Conservation (phyloP, 2,888 invertebrate genomes). For the Anoncus sp. region DNA sequence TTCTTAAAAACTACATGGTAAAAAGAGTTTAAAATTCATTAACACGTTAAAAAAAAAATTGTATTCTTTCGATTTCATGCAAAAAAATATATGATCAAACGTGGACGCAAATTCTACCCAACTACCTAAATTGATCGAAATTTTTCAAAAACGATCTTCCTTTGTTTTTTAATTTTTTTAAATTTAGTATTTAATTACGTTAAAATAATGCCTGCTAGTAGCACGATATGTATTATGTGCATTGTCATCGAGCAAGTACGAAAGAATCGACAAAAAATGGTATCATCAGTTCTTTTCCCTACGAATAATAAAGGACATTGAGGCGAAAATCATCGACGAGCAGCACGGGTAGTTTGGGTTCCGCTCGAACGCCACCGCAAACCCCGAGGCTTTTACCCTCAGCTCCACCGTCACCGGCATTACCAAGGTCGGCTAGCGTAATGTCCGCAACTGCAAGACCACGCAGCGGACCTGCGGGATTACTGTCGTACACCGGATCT, state of each 20-base stretch:
- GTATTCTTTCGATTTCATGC: no score
- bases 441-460: conserved; percentile 85
- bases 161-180: no score
- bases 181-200: no score
- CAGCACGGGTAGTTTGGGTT: conserved; percentile 81
- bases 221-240: background rate
- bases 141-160: no score
- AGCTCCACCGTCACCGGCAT: conserved; percentile 80
- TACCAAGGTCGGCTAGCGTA: conserved; percentile 83
- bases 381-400: conserved; percentile 81
- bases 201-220: background rate
- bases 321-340: conserved; percentile 81
- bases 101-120: no score
- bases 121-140: no score
- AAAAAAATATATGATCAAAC: no score
- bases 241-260: background rate
- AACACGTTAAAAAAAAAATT: no score
- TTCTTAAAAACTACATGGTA: no score
- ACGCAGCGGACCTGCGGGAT: conserved; percentile 91
- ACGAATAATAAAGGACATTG: conserved; percentile 72
- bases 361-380: conserved; percentile 82
- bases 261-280: conserved; percentile 51
- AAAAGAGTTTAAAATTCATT: no score
- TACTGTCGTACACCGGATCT: conserved; percentile 90
- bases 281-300: conserved; percentile 60